Conservation (phyloP, 2,113 vertebrate species). For the Clarias gariepinus region DNA sequence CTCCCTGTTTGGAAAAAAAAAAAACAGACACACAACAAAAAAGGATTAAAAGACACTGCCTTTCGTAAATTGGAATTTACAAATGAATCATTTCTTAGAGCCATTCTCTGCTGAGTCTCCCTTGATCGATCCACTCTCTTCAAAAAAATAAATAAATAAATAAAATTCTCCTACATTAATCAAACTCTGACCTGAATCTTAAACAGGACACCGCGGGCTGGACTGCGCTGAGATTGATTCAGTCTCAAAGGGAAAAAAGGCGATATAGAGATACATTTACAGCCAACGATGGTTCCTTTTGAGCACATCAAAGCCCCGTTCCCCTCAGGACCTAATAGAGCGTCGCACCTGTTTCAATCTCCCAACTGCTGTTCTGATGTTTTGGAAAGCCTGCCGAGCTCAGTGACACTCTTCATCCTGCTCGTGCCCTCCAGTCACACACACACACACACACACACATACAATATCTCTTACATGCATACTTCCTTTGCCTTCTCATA, state of each 20-base stretch:
- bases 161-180: slow-evolving; percentile 45
- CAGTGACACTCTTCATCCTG: slow-evolving; percentile 69
- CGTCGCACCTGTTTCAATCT: slow-evolving; percentile 74
- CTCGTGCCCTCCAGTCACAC: slow-evolving; percentile 57
- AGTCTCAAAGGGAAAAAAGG: slow-evolving; percentile 48
- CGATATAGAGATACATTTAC: slow-evolving; percentile 57
- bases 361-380: slow-evolving; percentile 69
- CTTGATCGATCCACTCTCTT: slow-evolving; percentile 24
- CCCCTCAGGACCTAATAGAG: slow-evolving; percentile 70
- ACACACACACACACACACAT: not conserved
- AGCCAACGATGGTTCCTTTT: slow-evolving; percentile 68
- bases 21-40: not conserved
- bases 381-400: slow-evolving; percentile 68
- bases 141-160: slow-evolving; percentile 2
- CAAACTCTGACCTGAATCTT: slow-evolving; percentile 40
- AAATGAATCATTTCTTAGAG: not conserved
- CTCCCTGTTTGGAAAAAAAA: not conserved
- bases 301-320: slow-evolving; percentile 72
- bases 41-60: not conserved
- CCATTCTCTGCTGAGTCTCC: not conserved
- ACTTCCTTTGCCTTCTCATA: not conserved
- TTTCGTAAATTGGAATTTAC: not conserved
- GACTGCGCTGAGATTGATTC: slow-evolving; percentile 56
- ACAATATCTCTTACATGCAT: not conserved
- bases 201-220: slow-evolving; percentile 49